Base-by-base conservation (phyloP, 2,888 invertebrate genomes). In the Anagyrus pseudococci region DNA sequence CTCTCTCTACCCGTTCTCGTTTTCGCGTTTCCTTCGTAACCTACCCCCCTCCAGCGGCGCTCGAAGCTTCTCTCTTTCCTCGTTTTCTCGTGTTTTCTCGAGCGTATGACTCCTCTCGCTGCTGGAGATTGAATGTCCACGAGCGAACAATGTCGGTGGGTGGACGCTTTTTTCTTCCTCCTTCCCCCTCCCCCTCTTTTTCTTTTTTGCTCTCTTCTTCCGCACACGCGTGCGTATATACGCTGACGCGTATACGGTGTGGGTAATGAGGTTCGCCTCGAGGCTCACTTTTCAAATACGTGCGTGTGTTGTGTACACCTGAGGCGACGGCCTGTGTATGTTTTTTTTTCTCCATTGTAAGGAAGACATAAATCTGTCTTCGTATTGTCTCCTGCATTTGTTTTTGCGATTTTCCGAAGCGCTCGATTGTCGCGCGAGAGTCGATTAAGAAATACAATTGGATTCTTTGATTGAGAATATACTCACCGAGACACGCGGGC, bases 51-150 rank as follows among this genome's bases (percentile, higher is more conserved):
- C n/a, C 17, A 10, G 44, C 44, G 46, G 29, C 20, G 20, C 10
- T 26, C 17, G 17, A 4, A 19, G 22, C 37, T 15, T 43, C 29
- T 33, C 33, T 25, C 19, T 44, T 55, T 17, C 25, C 44, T 29
- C 43, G 13, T 44, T 50, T 48, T 48, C 48, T 25, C 58, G 20
- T n/a, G 40, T 48, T 48, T 23, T 48, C 25, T 53, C 17, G 40
- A 22, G 26, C 23, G 4, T 43, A 17, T 19, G 20, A 6, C 41
- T 49, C n/a, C 29, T 47, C 41, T 50, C 46, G 33, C 26, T 37
- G 26, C n/a, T 26, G 48, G 48, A 58, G 62, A 58, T 62, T 62
- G 53, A 53, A 48, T 62, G 48, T 62, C 62, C 49, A 26, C 23
- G 17, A 29, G 17, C 22, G 22, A 19, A 54, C 62, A 62, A 43